Evolutionary conservation across 1,140 invertebrate genomes (phyloP).

Genomic region (Dufourea novaeangliae): DNA sequence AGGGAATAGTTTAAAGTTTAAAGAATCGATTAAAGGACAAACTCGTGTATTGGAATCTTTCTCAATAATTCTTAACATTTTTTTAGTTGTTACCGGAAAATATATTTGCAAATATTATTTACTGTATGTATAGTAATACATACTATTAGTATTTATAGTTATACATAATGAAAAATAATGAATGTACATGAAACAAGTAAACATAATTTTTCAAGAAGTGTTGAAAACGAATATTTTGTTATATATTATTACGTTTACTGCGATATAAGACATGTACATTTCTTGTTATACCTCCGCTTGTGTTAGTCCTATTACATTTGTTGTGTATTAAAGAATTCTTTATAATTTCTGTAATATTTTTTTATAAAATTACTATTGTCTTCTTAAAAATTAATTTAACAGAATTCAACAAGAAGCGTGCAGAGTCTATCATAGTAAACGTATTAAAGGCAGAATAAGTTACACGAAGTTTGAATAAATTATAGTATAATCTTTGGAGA

Average conservation of each 20-base stretch:
- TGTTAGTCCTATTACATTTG: no score
- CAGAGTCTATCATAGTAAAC: no score
- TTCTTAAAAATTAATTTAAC: neutral
- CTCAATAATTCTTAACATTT: neutral
- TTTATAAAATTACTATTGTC: neutral
- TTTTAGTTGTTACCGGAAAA: constrained; percentile 1
- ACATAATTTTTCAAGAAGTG: neutral
- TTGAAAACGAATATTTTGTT: no score
- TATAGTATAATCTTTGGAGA: neutral
- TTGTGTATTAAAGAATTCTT: no score
- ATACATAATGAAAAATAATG: no score
- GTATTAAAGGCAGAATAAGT: neutral
- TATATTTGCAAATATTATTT: constrained; percentile 27
- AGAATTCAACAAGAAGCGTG: neutral
- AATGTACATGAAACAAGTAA: neutral
- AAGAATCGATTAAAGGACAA: constrained; percentile 31
- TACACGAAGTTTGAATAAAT: neutral
- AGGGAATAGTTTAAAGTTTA: constrained; percentile 12
- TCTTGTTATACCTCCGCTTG: no score
- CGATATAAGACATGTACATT: no score
- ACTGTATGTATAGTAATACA: constrained; percentile 1
- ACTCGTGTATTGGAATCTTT: constrained; percentile 43
- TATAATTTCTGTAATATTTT: no score
- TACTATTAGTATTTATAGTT: constrained; percentile 2
- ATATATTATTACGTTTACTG: no score